Evolutionary conservation across 1,140 invertebrate species (phyloP), one percentile per base, ranked within the genome.

Genomic region (Drosophila mauritiana): DNA sequence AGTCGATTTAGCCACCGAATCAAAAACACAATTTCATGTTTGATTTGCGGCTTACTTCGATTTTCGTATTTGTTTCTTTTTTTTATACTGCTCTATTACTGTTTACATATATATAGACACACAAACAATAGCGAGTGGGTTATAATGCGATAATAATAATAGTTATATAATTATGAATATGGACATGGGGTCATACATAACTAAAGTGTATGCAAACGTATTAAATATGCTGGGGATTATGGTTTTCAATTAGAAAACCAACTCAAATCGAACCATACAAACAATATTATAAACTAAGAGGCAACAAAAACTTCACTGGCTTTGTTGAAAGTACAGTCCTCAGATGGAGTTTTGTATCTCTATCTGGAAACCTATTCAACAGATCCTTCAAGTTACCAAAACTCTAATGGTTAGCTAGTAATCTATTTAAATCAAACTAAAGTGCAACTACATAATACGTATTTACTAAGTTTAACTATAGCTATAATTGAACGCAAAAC

Each of bases 101-200:
- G 12, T 43, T 51, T 69, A 76, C 70, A 22, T 22, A 22, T 17
- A 69, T 48, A 67, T 62, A 84, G 73, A 83, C 70, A 88, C 80
- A 89, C 64, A 82, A 86, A 88, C 82, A 90, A 90, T 88, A 90
- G 88, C 88, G 86, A 90, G 88, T 90, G 86, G 86, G 75, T 90
- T 78, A 78, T 88, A 73, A 86, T 88, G 73, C 53, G 68, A 59
- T 64, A 61, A 65, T 68, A 76, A 57, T 63, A 67, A 69, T 37
- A 69, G 37, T 42, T 61, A 75, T 42, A 73, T 68, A 56, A 72
- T 40, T 20, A 45, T 51, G 69, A 31, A 15, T 22, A 39, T 55
- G 36, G 51, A 20, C 54, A 45, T 57, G 42, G 46, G 67, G 46
- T 48, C 57, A 58, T 73, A 55, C 48, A 64, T 37, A 54, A 54